Evolutionary conservation across 1,140 invertebrate genomes (phyloP), one percentile per base, ranked within the genome.

Genomic region (Drosophila grimshawi): DNA sequence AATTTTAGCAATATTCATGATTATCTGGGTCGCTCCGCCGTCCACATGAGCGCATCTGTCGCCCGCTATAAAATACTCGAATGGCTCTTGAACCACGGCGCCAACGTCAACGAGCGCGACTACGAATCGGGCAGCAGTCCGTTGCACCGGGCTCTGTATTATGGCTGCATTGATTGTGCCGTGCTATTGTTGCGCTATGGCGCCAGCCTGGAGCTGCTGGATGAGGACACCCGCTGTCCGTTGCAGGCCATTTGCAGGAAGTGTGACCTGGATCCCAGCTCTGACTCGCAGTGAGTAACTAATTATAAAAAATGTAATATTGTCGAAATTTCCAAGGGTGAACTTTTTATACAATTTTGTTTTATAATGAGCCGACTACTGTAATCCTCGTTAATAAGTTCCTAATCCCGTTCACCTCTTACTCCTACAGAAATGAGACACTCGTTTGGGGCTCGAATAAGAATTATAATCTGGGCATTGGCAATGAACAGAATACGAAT

Each of bases 371-470:
- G 19, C 19, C 33, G 33, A 33, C 33, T 33, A 4, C 5, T 5
- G 33, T 33, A 33, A 33, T 33, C 5, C 33, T 33, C 33, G 33
- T 33, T 3, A 2, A 41, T 2, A 19, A 4, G 7, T 5, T 11
- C 4, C 10, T 0, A 6, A 33, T 1, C 2, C 2, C 7, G 19
- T 19, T 62, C 37, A 57, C 3, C 0, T 29, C 1, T 30, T 10
- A 33, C 7, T 52, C 1, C 1, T 43, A 1, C 11, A 91, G 79
- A 4, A 90, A 91, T 68, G 94, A 95, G 92, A 81, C 94, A 0
- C 94, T 95, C 81, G 94, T 95, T 4, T 96, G 95, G 95, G 96
- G 96, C 10, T 94, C 94, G n/a, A 96, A 96, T 83, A 93, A 94
- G 30, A 96, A 96, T 88, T 95, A 95, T 79, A 95, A 95, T 63